phyloP scores from a whole-genome alignment of 2,113 vertebrate genomes.

The Hucho hucho region DNA sequence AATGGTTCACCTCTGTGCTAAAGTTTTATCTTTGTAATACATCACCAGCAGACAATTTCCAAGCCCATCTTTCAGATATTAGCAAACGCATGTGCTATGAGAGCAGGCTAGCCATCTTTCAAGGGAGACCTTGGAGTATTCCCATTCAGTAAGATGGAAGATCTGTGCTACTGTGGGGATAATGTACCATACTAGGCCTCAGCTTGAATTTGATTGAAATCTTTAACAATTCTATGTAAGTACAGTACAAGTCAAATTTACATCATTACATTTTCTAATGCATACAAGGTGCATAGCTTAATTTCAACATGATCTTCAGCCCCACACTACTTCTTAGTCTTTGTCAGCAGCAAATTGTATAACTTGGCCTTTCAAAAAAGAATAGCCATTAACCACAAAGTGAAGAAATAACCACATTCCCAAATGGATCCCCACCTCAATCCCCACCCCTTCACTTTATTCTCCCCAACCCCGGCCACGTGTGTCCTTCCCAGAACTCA shows the following conservation, averaged over 20 bases:
- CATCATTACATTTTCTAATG: not conserved
- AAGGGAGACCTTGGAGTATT: slow-evolving; percentile 10
- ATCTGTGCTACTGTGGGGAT: not conserved
- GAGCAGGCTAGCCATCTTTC: slow-evolving; percentile 16
- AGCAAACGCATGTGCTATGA: slow-evolving; percentile 18
- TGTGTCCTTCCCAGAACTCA: not conserved
- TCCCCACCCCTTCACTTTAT: not conserved
- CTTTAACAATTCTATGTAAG: not conserved
- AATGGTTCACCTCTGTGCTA: slow-evolving; percentile 17
- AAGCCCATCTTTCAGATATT: slow-evolving; percentile 23
- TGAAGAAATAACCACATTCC: not conserved
- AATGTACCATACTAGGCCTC: not conserved
- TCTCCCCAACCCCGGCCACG: not conserved
- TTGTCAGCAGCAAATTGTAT: not conserved
- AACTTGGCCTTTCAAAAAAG: no score
- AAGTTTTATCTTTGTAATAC: slow-evolving; percentile 31
- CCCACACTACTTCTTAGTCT: no score
- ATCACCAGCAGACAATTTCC: slow-evolving; percentile 10
- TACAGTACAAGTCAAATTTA: not conserved
- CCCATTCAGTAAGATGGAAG: not conserved
- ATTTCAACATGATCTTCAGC: no score
- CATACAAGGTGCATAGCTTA: no score
- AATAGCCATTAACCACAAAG: no score
- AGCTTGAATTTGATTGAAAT: not conserved
- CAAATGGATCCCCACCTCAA: no score